Evolutionary conservation across 2,113 vertebrate genomes (phyloP).

Genomic region (Phodopus roborovskii): DNA sequence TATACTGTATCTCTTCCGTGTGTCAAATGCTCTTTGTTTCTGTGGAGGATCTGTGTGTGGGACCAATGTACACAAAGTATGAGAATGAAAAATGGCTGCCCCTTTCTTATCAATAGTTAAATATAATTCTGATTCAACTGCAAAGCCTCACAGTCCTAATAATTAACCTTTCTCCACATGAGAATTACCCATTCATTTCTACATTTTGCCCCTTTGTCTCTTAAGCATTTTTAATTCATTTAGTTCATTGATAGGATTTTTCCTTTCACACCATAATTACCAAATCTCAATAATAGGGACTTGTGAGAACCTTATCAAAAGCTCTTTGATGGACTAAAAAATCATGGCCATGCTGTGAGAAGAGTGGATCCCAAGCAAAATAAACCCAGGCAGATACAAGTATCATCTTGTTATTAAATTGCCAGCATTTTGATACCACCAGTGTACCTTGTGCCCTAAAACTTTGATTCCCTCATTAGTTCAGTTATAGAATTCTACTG

Average conservation of each 20-base stretch:
- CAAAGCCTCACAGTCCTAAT: slow-evolving; percentile 32
- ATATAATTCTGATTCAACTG: slow-evolving; percentile 53
- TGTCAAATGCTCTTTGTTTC: slow-evolving; percentile 36
- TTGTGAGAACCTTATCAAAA: slow-evolving; percentile 80
- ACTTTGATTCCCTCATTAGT: slow-evolving; percentile 41
- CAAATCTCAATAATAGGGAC: slow-evolving; percentile 78
- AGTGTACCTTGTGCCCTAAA: slow-evolving; percentile 12
- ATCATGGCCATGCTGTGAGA: slow-evolving; percentile 72
- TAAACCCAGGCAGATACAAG: slow-evolving; percentile 16
- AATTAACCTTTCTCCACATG: slow-evolving; percentile 70
- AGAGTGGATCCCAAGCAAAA: slow-evolving; percentile 70
- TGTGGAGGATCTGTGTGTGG: slow-evolving; percentile 54
- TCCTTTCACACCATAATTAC: slow-evolving; percentile 74
- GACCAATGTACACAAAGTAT: not conserved
- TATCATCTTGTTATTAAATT: slow-evolving; percentile 37
- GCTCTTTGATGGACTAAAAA: slow-evolving; percentile 77
- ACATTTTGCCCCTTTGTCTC: slow-evolving; percentile 61
- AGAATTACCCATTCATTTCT: slow-evolving; percentile 72
- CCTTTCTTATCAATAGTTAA: slow-evolving; percentile 55
- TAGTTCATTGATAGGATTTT: slow-evolving; percentile 76
- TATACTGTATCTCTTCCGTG: not conserved
- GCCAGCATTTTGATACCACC: slow-evolving; percentile 1
- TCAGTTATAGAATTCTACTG: not conserved
- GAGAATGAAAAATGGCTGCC: not conserved
- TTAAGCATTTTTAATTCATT: slow-evolving; percentile 74